A percentile compares a stretch with the other conserved stretches of the same genome.
Evolutionary conservation across 1,140 invertebrate species (phyloP).

Genomic region (Araneus ventricosus): DNA sequence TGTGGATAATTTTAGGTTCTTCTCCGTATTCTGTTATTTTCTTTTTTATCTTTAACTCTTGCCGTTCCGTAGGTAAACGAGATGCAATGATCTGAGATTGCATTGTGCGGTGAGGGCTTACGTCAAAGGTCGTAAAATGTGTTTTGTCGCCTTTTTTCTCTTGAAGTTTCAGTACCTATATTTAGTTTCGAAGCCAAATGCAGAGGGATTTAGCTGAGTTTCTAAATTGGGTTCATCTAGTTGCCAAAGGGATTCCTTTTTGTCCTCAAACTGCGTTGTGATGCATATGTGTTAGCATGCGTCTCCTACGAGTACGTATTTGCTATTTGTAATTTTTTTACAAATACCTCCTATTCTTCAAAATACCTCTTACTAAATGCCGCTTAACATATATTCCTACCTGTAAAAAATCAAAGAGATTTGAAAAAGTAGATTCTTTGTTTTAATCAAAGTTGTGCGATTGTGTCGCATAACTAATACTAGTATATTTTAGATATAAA

Average conservation of each 20-base stretch:
- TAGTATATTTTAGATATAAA: no score
- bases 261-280: constrained; percentile 49
- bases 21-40: no score
- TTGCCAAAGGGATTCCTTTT: constrained; percentile 46
- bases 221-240: constrained; percentile 45
- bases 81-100: constrained; percentile 6
- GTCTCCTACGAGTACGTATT: constrained; percentile 53
- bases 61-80: neutral
- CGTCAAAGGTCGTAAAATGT: constrained; percentile 31
- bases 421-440: no score
- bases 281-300: constrained; percentile 51
- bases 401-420: neutral
- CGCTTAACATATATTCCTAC: neutral
- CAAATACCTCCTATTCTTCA: neutral
- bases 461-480: no score
- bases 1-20: no score
- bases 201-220: constrained; percentile 55
- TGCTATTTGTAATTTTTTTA: neutral
- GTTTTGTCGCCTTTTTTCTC: constrained; percentile 13
- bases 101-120: neutral
- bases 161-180: constrained; percentile 13
- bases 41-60: neutral
- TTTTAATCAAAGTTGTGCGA: no score
- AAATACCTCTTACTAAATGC: neutral
- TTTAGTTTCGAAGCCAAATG: constrained; percentile 55